Conservation (phyloP, 2,113 vertebrate species). For the Hylia prasina region DNA sequence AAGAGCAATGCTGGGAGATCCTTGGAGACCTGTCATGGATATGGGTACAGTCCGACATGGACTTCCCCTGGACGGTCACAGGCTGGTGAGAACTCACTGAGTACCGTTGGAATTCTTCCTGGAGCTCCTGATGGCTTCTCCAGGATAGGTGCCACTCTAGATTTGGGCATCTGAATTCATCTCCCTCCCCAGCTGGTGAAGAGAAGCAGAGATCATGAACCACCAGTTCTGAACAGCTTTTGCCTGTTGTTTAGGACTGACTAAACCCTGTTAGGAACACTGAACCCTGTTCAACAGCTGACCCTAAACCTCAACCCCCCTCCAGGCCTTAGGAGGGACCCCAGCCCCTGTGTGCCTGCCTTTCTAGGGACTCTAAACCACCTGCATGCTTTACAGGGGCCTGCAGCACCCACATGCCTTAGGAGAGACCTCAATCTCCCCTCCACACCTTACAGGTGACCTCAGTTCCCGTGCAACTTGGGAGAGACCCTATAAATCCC, state of each 20-base stretch:
- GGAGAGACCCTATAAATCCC: background rate
- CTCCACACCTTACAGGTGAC: background rate
- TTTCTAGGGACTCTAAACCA: background rate
- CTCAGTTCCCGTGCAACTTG: background rate
- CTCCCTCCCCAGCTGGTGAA: background rate
- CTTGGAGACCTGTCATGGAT: background rate
- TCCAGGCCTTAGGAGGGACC: background rate
- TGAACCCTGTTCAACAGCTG: background rate
- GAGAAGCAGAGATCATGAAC: background rate
- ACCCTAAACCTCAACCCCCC: background rate
- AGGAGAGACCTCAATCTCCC: background rate
- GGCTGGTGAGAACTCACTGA: background rate
- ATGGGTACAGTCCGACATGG: too few species aligned
- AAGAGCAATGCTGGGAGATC: background rate
- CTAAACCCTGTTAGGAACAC: background rate
- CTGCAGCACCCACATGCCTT: fast-evolving
- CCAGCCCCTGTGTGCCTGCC: fast-evolving
- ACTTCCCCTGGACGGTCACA: background rate
- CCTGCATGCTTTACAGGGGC: background rate
- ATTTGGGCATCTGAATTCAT: background rate
- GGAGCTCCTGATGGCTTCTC: background rate
- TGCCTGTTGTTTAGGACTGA: background rate
- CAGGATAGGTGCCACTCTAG: too few species aligned
- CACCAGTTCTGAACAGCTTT: background rate
- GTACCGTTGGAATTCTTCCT: background rate